Evolutionary conservation across 2,797 vertebrate genomes (phyloP), one percentile per base, ranked within the genome.

Genomic region (Austrolebias charrua): DNA sequence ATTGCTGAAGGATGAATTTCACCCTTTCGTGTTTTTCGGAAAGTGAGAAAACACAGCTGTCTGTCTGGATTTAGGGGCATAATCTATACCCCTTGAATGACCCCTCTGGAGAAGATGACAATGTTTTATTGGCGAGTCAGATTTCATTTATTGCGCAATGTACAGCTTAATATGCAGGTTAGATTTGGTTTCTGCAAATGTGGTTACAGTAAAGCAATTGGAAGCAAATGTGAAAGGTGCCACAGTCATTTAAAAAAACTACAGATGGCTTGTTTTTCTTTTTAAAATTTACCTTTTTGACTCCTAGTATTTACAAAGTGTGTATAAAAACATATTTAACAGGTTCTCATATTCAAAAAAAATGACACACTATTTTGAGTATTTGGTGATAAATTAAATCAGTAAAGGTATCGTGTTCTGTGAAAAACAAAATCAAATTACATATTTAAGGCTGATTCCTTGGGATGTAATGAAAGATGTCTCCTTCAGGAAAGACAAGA

Each of bases 1-100:
- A 86, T 86, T 87, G 88, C 82, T 80, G 71, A 82, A 90, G 88
- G 88, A 86, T 92, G 72, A 90, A 87, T 91, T 91, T 91, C 87
- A 90, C 81, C 55, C 78, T 46, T 81, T 89, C 82, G 81, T 86
- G 84, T 91, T 91, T 90, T 89, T 83, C 69, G 63, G 70, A 90
- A 92, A 91, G 90, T 86, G 88, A 43, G 14, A 80, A 87, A 86
- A 86, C 72, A 24, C 78, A 78, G 77, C 82, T 78, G 86, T 89
- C 78, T 71, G 74, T 81, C 80, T 79, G 83, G 80, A 89, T 86
- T 76, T 82, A 81, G 74, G 77, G 46, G 67, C 74, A 63, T 66
- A 69, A 62, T 78, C 81, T 61, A 65, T 89, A 84, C 91, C 86
- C 90, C 82, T 76, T 43, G 55, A 46, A 35, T 82, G 84, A 84